Percentiles rank a stretch among this genome's conserved stretches.
Evolutionary conservation across 2,888 invertebrate species (phyloP).

Genomic region (Leucoma salicis): DNA sequence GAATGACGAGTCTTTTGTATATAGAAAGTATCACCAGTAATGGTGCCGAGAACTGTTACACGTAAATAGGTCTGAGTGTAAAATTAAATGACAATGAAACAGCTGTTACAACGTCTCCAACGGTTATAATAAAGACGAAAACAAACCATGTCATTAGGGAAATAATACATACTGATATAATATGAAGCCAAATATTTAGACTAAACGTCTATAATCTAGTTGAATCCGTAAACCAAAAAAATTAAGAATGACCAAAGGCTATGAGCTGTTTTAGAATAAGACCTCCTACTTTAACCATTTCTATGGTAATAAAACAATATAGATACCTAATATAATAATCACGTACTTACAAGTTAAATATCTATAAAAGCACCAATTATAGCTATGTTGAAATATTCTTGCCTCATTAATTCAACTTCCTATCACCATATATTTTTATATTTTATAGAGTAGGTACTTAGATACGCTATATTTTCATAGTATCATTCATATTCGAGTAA

Average conservation of each 20-base stretch:
- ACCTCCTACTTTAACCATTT: constrained; percentile 31
- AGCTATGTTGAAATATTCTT: constrained; percentile 58
- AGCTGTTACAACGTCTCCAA: constrained; percentile 28
- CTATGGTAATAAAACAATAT: constrained; percentile 24
- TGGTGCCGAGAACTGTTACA: constrained; percentile 21
- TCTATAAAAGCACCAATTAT: constrained; percentile 29
- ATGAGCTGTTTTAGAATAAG: constrained; percentile 65
- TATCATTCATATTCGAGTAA: constrained; percentile 37
- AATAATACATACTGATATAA: constrained; percentile 21
- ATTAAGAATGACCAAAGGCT: constrained; percentile 74
- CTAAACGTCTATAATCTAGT: constrained; percentile 46
- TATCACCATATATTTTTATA: constrained; percentile 59
- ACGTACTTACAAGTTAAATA: constrained; percentile 14
- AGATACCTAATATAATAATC: constrained; percentile 13
- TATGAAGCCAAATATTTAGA: constrained; percentile 66
- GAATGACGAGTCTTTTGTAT: constrained; percentile 13
- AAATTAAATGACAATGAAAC: constrained; percentile 28
- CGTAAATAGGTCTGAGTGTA: constrained; percentile 28
- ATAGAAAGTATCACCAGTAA: constrained; percentile 24
- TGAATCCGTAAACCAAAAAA: constrained; percentile 62
- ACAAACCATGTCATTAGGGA: constrained; percentile 33
- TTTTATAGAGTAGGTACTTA: constrained; percentile 47
- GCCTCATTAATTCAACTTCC: constrained; percentile 59
- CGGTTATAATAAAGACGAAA: constrained; percentile 17
- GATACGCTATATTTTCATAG: constrained; percentile 42